These are phyloP conservation scores for Cryptus armator DNA, from an alignment of 2,888 invertebrate genomes.

Conservation along the genomic window DNA sequence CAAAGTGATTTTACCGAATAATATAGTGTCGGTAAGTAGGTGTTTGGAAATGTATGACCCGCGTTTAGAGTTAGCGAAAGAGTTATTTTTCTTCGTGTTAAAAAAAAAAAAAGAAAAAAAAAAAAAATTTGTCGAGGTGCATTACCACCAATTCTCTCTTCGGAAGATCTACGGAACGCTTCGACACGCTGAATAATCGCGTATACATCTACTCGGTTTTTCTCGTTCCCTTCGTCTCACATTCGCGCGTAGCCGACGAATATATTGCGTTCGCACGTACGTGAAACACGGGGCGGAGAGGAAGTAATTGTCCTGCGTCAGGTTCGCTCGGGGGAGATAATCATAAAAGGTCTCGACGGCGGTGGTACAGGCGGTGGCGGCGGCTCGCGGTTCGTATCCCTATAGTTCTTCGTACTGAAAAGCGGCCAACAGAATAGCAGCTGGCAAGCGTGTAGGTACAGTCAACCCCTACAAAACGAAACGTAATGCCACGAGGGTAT, in stretches of 20 bases:
- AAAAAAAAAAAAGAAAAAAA: not conserved
- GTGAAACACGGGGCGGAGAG: constrained; percentile 23
- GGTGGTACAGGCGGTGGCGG: constrained; percentile 16
- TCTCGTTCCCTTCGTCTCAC: constrained; percentile 35
- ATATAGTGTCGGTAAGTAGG: constrained; percentile 21
- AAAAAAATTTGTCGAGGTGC: constrained; percentile 11
- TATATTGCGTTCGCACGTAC: constrained; percentile 24
- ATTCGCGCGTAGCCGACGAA: constrained; percentile 21
- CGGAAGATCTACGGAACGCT: constrained; percentile 18
- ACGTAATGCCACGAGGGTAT: not conserved
- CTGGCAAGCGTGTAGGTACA: constrained; percentile 32
- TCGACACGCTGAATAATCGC: constrained; percentile 39
- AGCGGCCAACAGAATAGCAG: constrained; percentile 48
- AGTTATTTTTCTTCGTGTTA: not conserved
- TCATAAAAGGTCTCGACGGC: constrained; percentile 49
- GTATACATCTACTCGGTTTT: not conserved
- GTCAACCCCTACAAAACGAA: not conserved
- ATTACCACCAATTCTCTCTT: not conserved
- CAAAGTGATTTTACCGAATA: constrained; percentile 43
- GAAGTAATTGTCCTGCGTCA: constrained; percentile 64
- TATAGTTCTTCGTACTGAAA: constrained; percentile 32
- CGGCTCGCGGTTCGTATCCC: constrained; percentile 23
- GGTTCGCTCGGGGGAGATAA: constrained; percentile 51
- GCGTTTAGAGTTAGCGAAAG: constrained; percentile 30
- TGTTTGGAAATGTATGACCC: constrained; percentile 25